Conservation (phyloP, 2,797 vertebrate species). For the Esox lucius region DNA sequence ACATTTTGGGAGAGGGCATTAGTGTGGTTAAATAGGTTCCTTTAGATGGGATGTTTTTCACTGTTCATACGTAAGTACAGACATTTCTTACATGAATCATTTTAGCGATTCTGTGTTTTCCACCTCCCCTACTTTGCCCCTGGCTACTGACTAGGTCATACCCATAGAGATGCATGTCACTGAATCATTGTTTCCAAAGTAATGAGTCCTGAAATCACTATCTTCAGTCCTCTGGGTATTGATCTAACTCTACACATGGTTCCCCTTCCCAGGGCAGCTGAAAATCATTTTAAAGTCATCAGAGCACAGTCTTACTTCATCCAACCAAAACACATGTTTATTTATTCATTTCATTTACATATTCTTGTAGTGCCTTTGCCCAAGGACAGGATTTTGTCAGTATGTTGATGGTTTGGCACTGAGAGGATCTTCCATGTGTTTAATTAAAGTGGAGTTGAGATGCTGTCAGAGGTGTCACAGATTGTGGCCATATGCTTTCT, state of each 20-base stretch:
- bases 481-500: slow-evolving; percentile 65
- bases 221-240: slow-evolving; percentile 20
- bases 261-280: slow-evolving; percentile 7
- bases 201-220: slow-evolving; percentile 16
- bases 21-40: slow-evolving; percentile 47
- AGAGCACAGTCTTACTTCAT: slow-evolving; percentile 34
- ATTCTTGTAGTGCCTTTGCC: neutral
- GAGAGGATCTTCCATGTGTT: slow-evolving; percentile 51
- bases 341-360: neutral
- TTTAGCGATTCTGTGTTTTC: slow-evolving; percentile 27
- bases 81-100: slow-evolving; percentile 19
- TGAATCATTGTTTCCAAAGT: slow-evolving; percentile 24
- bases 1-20: slow-evolving; percentile 54
- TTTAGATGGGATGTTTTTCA: slow-evolving; percentile 27
- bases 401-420: slow-evolving; percentile 5
- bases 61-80: slow-evolving; percentile 37
- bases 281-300: slow-evolving; percentile 23
- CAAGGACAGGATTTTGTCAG: neutral
- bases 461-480: slow-evolving; percentile 47
- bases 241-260: slow-evolving; percentile 27
- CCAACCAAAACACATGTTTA: neutral
- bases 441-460: slow-evolving; percentile 64
- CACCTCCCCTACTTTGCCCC: slow-evolving; percentile 22
- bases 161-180: slow-evolving; percentile 18
- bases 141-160: slow-evolving; percentile 23